A percentile compares a stretch with the other conserved stretches of the same genome.
phyloP scores from a whole-genome alignment of 1,140 invertebrate species.

The Listronotus bonariensis region DNA sequence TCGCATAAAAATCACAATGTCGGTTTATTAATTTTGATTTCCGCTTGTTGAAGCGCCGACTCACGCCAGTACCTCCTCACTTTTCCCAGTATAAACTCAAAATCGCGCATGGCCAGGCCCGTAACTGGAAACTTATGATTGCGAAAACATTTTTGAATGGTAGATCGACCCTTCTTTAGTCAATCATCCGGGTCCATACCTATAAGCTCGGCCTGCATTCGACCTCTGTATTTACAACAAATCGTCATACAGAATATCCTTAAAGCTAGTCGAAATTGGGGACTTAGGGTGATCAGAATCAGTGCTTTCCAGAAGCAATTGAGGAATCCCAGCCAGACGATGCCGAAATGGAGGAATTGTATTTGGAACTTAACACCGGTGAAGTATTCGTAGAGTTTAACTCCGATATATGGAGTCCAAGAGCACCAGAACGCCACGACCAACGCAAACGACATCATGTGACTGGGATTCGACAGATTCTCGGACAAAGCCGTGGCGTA shows the following conservation, averaged over 20 bases:
- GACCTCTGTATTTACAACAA: slow-evolving; percentile 81
- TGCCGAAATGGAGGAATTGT: slow-evolving; percentile 86
- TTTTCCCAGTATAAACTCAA: slow-evolving; percentile 49
- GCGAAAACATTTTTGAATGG: slow-evolving; percentile 11
- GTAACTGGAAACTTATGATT: slow-evolving; percentile 44
- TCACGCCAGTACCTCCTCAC: slow-evolving; percentile 48
- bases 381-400: slow-evolving; percentile 48
- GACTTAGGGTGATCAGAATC: slow-evolving; percentile 84
- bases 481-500: slow-evolving; percentile 89
- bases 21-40: no score
- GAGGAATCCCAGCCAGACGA: slow-evolving; percentile 91
- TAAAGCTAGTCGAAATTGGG: slow-evolving; percentile 86
- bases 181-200: slow-evolving; percentile 80
- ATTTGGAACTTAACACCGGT: slow-evolving; percentile 65
- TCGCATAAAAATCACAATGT: no score
- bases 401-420: slow-evolving; percentile 87
- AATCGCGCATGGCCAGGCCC: slow-evolving; percentile 52
- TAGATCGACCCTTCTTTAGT: slow-evolving; percentile 48
- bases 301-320: slow-evolving; percentile 95
- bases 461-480: slow-evolving; percentile 89
- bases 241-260: slow-evolving; percentile 87
- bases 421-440: slow-evolving; percentile 88
- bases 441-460: slow-evolving; percentile 92
- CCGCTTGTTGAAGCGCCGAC: slow-evolving; percentile 6
- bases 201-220: slow-evolving; percentile 79